Evolutionary conservation across 1,140 invertebrate species (phyloP).

Genomic region (Micrasema minimum): DNA sequence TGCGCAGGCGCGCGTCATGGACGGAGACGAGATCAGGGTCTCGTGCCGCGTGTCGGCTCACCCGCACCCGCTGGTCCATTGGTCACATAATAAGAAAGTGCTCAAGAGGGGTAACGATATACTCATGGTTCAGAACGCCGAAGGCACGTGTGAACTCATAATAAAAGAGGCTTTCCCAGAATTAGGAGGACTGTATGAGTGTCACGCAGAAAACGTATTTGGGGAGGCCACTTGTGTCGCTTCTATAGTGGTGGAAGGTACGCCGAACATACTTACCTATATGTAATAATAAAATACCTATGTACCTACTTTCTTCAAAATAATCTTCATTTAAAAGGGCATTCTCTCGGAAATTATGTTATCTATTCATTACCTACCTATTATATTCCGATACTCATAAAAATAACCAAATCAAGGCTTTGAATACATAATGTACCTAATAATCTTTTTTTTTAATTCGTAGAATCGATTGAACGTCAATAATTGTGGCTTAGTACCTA

Average conservation of each 20-base stretch:
- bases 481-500: too few relatives aligned
- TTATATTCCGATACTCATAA: too few relatives aligned
- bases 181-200: slow-evolving; percentile 89
- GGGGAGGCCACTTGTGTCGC: slow-evolving; percentile 86
- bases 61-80: slow-evolving; percentile 83
- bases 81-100: slow-evolving; percentile 80
- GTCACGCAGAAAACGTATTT: slow-evolving; percentile 83
- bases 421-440: slow-evolving; percentile 30
- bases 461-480: too few relatives aligned
- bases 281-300: slow-evolving; percentile 6
- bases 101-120: slow-evolving; percentile 84
- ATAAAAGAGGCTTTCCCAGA: slow-evolving; percentile 95
- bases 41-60: slow-evolving; percentile 81
- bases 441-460: too few relatives aligned
- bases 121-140: slow-evolving; percentile 76
- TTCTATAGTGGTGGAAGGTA: slow-evolving; percentile 86
- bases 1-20: slow-evolving; percentile 85
- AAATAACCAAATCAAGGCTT: too few relatives aligned
- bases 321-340: not conserved
- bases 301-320: too few relatives aligned
- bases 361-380: too few relatives aligned
- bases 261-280: slow-evolving; percentile 44
- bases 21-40: slow-evolving; percentile 88
- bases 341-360: slow-evolving; percentile 7
- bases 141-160: slow-evolving; percentile 84